Conservation (phyloP, 2,888 invertebrate species). For the Ellobium chinense region DNA sequence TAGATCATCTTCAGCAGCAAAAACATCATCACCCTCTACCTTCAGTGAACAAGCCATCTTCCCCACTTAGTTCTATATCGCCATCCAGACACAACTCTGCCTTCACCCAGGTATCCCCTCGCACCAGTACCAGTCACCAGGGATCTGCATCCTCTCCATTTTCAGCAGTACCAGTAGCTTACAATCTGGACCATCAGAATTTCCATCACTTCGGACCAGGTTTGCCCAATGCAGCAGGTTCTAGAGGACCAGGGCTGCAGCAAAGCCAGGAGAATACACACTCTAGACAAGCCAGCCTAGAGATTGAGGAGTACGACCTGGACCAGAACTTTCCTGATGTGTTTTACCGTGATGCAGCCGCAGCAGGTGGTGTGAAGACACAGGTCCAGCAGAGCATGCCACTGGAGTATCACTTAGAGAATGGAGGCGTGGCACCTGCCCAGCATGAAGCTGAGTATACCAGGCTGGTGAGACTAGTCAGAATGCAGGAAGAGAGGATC, state of each 20-base stretch:
- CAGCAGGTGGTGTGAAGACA: background rate
- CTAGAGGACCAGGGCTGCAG: too few species aligned
- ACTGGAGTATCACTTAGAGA: constrained; percentile 48
- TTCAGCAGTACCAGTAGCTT: background rate
- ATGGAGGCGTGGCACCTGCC: constrained; percentile 39
- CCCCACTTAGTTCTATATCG: background rate
- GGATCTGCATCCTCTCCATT: constrained; percentile 14
- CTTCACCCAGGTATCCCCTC: constrained; percentile 18
- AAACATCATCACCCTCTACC: background rate
- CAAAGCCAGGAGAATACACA: background rate
- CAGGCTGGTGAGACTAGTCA: constrained; percentile 89
- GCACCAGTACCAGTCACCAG: background rate
- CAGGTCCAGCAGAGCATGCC: constrained; percentile 14
- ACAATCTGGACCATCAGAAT: constrained; percentile 12
- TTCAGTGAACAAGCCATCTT: background rate
- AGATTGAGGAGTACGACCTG: constrained; percentile 71
- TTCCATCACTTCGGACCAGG: background rate
- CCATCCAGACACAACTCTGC: constrained; percentile 24
- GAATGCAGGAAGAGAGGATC: constrained; percentile 93
- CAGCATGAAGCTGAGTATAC: constrained; percentile 53
- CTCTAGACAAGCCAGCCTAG: constrained; percentile 54
- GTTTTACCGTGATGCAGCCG: constrained; percentile 11
- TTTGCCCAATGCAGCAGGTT: background rate
- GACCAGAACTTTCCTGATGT: constrained; percentile 77
- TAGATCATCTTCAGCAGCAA: too few species aligned